Base-by-base conservation (phyloP, 2,797 vertebrate genomes). In the Thripadectes ignobilis region DNA sequence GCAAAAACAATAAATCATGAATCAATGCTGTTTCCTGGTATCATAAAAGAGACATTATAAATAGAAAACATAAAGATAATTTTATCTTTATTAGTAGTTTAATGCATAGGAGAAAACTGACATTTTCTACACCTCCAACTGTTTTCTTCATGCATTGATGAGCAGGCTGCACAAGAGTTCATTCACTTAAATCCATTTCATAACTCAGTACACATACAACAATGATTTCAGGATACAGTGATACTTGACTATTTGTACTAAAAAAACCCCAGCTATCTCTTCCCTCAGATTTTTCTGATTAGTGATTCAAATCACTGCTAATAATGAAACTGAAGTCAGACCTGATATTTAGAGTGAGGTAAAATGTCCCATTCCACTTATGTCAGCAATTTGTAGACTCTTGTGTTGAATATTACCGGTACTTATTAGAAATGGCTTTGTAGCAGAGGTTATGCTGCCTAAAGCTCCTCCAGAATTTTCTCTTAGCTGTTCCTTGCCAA, bases 1-100 rank as follows among this genome's bases (percentile, higher is more conserved):
- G 85, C 80, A 93, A 97, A 97, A 96, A 92, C 95, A 97, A 85
- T 38, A 88, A 97, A 96, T 97, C 71, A 74, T 95, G 97, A 98
- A 97, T 96, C 95, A 96, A 88, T 32, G 59, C 84, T 32, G 46
- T 91, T 97, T 97, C 95, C 96, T 93, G 46, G 88, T 97, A 97
- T 96, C 95, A 94, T 96, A 96, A 97, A 97, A 97, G 95, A 98
- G 95, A 97, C 92, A 94, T 96, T 97, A 96, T 93, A 97, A 98
- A 97, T 93, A 88, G 94, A 97, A 98, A 97, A 95, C 95, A 96
- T 93, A 97, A 97, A 97, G 97, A 98, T 97, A 58, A 66, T 98
- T 98, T 98, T 97, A 97, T 98, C 96, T 98, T 98, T 98, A 98
- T 97, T 98, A 98, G 97, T 97, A 98, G 96, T 98, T 97, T 98